Base-by-base conservation (phyloP, 1,140 invertebrate species). In the Drosophila orena region DNA sequence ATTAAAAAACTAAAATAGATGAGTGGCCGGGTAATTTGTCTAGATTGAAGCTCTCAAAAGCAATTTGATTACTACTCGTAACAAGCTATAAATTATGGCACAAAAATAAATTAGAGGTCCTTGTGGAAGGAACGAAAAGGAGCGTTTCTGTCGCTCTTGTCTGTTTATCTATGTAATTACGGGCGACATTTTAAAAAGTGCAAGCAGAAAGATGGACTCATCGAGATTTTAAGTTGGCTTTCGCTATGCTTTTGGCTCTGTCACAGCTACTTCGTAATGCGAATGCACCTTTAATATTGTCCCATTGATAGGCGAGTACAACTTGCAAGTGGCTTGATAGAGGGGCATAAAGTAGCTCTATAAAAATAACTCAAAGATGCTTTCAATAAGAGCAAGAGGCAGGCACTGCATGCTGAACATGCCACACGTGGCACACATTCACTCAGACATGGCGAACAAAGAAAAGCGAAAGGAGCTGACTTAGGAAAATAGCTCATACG, bases 361-460 rank as follows among this genome's bases (percentile, higher is more conserved):
- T 88, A 89, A 88, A 88, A 88, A 88, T 89, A 89, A 69, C 84
- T 83, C 77, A 77, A 77, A 89, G 84, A 79, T 88, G 79, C 83
- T 78, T 88, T 76, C 70, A 79, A 88, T 73, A 71, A 61, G 66
- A 53, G 17, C 20, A 50, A 54, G 43, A 52, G 43, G 55, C 30
- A 40, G 49, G 35, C 52, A 42, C 17, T 56, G 52, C 50, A 58
- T 46, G 57, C 44, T 65, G 43, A 50, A 62, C 53, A 70, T 61
- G 57, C 75, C 68, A 38, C 64, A 83, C 42, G 73, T 58, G 58
- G 46, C 66, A 57, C 53, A 85, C 64, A 73, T 43, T 55, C 27
- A 56, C 40, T 42, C 44, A 54, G 24, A 35, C 49, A 34, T 24
- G 35, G 44, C 22, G 38, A 50, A 52, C 50, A 70, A 71, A 38